These are phyloP conservation scores for Daphoenositta chrysoptera DNA, from an alignment of 2,113 vertebrate species.

Conservation along the genomic window DNA sequence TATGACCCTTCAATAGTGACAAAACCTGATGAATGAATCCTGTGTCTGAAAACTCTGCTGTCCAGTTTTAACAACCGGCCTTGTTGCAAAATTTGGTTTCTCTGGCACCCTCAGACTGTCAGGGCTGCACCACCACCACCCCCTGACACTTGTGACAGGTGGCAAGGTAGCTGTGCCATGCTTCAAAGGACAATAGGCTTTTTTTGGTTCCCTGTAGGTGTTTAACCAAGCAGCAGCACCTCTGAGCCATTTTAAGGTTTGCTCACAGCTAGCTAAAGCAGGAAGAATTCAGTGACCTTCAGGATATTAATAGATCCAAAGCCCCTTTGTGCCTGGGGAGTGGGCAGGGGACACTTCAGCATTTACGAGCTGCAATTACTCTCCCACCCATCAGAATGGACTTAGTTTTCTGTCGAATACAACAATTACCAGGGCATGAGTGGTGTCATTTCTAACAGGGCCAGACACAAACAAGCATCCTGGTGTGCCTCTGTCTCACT, in stretches of 20 bases:
- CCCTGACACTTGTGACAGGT: background rate
- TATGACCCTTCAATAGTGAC: background rate
- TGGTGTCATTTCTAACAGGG: background rate
- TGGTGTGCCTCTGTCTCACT: background rate
- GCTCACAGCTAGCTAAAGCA: background rate
- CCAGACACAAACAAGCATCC: background rate
- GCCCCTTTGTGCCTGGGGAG: background rate
- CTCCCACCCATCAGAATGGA: background rate
- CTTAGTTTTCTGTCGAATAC: rapidly evolving
- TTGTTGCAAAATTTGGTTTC: background rate
- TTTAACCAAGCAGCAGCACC: background rate
- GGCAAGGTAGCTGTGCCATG: background rate
- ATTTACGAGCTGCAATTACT: background rate
- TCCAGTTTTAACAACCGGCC: background rate
- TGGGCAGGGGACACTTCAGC: background rate
- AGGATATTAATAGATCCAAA: background rate
- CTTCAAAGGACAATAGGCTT: background rate
- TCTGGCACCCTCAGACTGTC: background rate
- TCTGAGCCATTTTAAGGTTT: background rate
- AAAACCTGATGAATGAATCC: background rate
- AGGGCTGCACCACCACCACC: background rate
- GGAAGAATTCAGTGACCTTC: slow-evolving; percentile 5
- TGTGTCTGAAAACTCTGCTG: background rate
- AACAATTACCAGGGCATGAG: background rate
- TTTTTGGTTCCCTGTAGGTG: background rate